These are phyloP conservation scores for Percina caprodes DNA, from an alignment of 2,113 vertebrate species.

Conservation along the genomic window DNA sequence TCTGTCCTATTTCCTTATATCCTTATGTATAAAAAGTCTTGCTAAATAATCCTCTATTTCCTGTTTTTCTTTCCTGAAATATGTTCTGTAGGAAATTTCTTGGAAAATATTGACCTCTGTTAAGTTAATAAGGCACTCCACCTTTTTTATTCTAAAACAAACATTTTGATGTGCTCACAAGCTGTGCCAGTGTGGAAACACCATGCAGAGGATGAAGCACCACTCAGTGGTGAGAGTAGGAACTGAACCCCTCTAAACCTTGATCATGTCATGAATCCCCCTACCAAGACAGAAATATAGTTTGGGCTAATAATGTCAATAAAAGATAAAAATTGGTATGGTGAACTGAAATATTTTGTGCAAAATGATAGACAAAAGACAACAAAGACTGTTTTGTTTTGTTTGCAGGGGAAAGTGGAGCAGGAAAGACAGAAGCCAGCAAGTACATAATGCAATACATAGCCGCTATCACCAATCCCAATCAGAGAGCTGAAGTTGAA, in stretches of 20 bases:
- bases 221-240: slow-evolving; percentile 73
- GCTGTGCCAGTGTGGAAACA: slow-evolving; percentile 32
- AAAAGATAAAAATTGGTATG: no score
- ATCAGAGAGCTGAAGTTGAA: slow-evolving; percentile 96
- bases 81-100: slow-evolving; percentile 11
- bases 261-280: background rate
- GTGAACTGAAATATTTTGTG: no score
- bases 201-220: slow-evolving; percentile 55
- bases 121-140: slow-evolving; percentile 32
- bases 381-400: background rate
- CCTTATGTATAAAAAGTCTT: background rate
- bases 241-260: slow-evolving; percentile 20
- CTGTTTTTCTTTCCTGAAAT: slow-evolving; percentile 17
- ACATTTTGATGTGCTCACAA: slow-evolving; percentile 51
- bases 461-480: slow-evolving; percentile 97
- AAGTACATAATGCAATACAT: slow-evolving; percentile 99
- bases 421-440: slow-evolving; percentile 98
- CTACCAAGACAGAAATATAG: background rate
- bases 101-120: slow-evolving; percentile 14
- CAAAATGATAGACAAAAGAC: background rate
- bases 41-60: background rate
- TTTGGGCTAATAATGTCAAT: background rate
- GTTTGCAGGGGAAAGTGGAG: slow-evolving; percentile 94
- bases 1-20: background rate
- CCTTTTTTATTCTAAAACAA: slow-evolving; percentile 19